Base-by-base conservation (phyloP, 2,888 invertebrate genomes). In the Rutpela maculata region DNA sequence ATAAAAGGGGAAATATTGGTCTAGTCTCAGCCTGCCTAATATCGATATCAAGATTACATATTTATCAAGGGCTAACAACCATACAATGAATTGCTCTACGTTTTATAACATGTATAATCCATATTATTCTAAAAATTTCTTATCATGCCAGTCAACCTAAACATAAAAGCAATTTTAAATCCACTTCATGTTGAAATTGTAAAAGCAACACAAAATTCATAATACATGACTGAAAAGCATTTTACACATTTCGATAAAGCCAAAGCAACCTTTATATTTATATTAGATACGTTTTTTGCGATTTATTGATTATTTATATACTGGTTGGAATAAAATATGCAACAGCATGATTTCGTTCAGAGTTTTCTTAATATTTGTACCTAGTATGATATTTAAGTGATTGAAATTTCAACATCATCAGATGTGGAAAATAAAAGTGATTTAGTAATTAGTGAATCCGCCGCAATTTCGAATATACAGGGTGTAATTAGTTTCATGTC, bases 1-100 rank as follows among this genome's bases (percentile, higher is more conserved):
- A n/a, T n/a, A n/a, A n/a, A n/a, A n/a, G n/a, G n/a, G n/a, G n/a
- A n/a, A n/a, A n/a, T n/a, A n/a, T n/a, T n/a, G n/a, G n/a, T n/a
- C n/a, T n/a, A n/a, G n/a, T n/a, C n/a, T n/a, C 22, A 26, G 1
- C 4, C 22, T 26, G 22, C 4, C 4, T 26, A 43, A 43, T 43
- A 43, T 43, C 11, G 15, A 10, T 43, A 0, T 43, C 43, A 43
- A 12, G 15, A 43, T 43, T 43, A 43, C 3, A 43, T 43, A 43
- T 10, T 43, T 43, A 15, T 15, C 31, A 35, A 35, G 7, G 31
- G 31, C 31, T 5, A 35, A 43, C 43, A 11, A 15, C 43, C 43
- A 43, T 43, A 43, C 43, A 43, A n/a, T n/a, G 50, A 50, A 50
- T n/a, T 50, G 50, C 50, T 50, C 50, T 50, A 50, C 50, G 50